These are phyloP conservation scores for Sphaerophoria rueppellii DNA, from an alignment of 2,888 invertebrate genomes.

Conservation along the genomic window DNA sequence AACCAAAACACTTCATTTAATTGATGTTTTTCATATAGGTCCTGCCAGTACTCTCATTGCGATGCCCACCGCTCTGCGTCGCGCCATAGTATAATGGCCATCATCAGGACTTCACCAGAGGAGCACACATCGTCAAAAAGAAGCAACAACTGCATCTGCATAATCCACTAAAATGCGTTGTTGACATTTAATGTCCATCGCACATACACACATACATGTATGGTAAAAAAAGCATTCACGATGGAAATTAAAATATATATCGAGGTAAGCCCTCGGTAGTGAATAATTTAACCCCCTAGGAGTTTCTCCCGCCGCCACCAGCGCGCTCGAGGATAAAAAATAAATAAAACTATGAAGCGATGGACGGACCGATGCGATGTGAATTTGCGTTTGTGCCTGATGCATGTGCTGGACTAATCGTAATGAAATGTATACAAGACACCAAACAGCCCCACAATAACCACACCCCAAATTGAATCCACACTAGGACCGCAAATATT, in stretches of 20 bases:
- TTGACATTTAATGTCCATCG: conserved; percentile 69
- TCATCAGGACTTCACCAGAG: background rate
- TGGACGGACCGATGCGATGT: conserved; percentile 2
- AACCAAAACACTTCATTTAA: conserved; percentile 62
- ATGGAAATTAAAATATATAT: conserved; percentile 61
- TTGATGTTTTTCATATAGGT: conserved; percentile 54
- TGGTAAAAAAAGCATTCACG: background rate
- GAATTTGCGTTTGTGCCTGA: conserved; percentile 28
- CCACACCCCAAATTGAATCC: conserved; percentile 72
- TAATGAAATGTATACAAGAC: conserved; percentile 65
- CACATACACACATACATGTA: conserved; percentile 7
- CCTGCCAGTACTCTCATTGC: background rate
- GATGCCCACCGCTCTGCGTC: background rate
- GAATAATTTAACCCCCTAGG: background rate
- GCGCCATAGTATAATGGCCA: conserved; percentile 4
- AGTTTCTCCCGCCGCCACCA: background rate
- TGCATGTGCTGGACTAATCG: conserved; percentile 54
- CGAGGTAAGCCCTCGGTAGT: background rate
- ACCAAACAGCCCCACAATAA: conserved; percentile 48
- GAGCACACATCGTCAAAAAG: background rate
- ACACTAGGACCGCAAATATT: conserved; percentile 68
- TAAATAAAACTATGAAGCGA: conserved; percentile 27
- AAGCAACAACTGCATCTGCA: conserved; percentile 63
- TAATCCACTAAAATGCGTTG: conserved; percentile 71
- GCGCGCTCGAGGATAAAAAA: conserved; percentile 9